Base-by-base conservation (phyloP, 2,797 vertebrate genomes). In the Spheniscus humboldti region DNA sequence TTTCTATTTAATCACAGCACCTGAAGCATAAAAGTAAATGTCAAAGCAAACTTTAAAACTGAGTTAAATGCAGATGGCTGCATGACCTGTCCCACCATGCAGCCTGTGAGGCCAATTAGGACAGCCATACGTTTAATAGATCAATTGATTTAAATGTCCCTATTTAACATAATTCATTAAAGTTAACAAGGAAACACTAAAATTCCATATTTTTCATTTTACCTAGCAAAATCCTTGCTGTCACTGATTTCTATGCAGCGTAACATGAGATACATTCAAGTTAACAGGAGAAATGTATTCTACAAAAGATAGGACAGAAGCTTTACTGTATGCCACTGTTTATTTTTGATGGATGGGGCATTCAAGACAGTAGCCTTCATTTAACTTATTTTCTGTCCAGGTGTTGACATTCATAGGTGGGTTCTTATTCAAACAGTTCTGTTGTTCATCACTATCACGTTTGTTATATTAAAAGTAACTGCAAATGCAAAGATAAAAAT, bases 21-120 rank as follows among this genome's bases (percentile, higher is more conserved):
- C 57, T 81, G 75, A 95, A 95, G 24, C 81, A 72, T 96, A 94
- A 95, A 95, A 94, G 78, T 74, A 92, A 97, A 97, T 94, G 88
- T 92, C 93, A 95, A 92, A 92, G 84, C 30, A 95, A 95, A 97
- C 66, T 93, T 93, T 89, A 94, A 71, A 94, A 71, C 27, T 31
- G 57, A 75, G 57, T 89, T 92, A 93, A 91, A 72, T 59, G 35
- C 59, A 92, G 57, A 47, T 69, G 59, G 47, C 66, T 95, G 4
- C 12, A 23, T 62, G 68, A 94, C 81, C 77, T 92, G 60, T 82
- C 45, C 52, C 28, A 84, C 63, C 35, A 83, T 3, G 0, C 53
- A 88, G 37, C 33, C 50, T 88, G 35, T 79, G n/a, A 92, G 57
- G n/a, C 31, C 72, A 86, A 13, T 77, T 77, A 93, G 15, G 23